Conservation (phyloP, 2,113 vertebrate genomes). For the Piaya cayana region DNA sequence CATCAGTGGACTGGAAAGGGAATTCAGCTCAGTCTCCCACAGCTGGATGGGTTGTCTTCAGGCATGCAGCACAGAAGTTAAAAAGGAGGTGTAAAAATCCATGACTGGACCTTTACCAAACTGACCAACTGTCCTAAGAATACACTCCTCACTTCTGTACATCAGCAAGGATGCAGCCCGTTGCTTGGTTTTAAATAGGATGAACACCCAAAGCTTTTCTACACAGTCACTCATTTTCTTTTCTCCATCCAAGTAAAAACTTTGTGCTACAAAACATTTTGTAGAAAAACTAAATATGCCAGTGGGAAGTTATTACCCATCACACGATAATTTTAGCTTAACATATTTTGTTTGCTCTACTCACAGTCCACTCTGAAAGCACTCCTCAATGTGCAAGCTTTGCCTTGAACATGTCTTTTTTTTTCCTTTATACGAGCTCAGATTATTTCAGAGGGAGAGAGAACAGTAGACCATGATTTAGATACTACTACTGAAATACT, state of each 20-base stretch:
- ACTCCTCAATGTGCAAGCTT: neutral
- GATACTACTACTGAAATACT: neutral
- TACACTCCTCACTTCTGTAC: neutral
- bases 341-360: neutral
- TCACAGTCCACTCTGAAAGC: neutral
- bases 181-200: neutral
- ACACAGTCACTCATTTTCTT: neutral
- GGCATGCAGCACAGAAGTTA: neutral
- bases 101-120: neutral
- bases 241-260: neutral
- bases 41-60: neutral
- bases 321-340: neutral
- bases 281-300: neutral
- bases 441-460: neutral
- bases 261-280: neutral
- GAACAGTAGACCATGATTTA: neutral
- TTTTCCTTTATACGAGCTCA: neutral
- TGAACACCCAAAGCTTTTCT: neutral
- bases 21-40: neutral
- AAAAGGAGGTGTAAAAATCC: neutral
- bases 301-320: neutral
- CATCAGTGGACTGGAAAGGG: neutral
- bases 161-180: rapidly evolving
- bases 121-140: neutral
- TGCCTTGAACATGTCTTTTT: neutral